A percentile compares a stretch with the other conserved stretches of the same genome.
Conservation (phyloP, 2,797 vertebrate genomes). For the Nothura maculosa region DNA sequence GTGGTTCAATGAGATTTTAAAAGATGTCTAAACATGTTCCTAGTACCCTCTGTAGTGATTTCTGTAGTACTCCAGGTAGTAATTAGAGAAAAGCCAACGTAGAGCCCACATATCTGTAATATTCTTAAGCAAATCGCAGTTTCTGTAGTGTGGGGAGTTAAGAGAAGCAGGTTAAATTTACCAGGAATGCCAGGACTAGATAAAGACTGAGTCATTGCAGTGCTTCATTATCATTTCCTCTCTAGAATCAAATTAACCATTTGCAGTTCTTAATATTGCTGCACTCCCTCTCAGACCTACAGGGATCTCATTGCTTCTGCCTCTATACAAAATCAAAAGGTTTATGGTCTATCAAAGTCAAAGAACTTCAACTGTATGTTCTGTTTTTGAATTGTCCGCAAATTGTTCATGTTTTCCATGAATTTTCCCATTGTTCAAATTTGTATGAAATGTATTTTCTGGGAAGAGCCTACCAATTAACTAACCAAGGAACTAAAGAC, state of each 20-base stretch:
- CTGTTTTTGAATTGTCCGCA: neutral
- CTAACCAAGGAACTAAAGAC: slow-evolving; percentile 30
- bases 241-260: neutral
- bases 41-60: neutral
- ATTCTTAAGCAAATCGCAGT: neutral
- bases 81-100: neutral
- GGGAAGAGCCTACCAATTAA: slow-evolving; percentile 66
- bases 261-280: neutral
- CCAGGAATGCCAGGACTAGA: neutral
- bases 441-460: slow-evolving; percentile 64
- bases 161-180: neutral
- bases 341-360: neutral
- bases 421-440: slow-evolving; percentile 64
- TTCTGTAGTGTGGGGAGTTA: neutral
- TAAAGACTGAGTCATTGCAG: neutral
- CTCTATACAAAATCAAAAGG: neutral
- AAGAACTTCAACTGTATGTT: slow-evolving; percentile 31
- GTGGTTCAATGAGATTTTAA: neutral
- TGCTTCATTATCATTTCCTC: neutral
- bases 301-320: neutral
- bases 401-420: slow-evolving; percentile 51
- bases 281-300: neutral
- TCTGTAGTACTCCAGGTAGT: neutral
- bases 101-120: neutral
- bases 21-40: neutral